Evolutionary conservation across 2,888 invertebrate genomes (phyloP).

Genomic region (Drosophila infuscata): DNA sequence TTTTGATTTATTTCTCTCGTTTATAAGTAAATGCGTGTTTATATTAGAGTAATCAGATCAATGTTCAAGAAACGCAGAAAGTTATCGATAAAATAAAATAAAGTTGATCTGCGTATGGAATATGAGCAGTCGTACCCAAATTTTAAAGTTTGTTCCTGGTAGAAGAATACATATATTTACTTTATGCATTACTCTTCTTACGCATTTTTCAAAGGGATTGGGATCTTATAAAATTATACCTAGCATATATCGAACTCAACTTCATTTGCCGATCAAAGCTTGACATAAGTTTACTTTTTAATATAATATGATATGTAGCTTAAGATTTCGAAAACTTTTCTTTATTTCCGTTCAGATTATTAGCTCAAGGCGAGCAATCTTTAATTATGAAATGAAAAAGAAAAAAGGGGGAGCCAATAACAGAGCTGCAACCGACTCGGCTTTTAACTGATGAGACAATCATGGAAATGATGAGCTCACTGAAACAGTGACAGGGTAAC

Average conservation of each 20-base stretch:
- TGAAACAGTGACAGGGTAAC: background rate
- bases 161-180: background rate
- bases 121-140: no score
- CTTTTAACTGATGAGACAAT: slow-evolving; percentile 19
- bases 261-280: background rate
- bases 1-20: background rate
- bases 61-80: background rate
- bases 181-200: background rate
- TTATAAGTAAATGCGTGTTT: background rate
- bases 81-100: background rate
- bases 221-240: background rate
- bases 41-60: background rate
- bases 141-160: background rate
- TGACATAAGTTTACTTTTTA: background rate
- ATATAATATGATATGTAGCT: background rate
- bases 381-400: slow-evolving; percentile 29
- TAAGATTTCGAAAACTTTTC: background rate
- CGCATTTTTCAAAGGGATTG: background rate
- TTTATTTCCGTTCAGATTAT: background rate
- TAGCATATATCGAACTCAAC: background rate
- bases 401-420: slow-evolving; percentile 28
- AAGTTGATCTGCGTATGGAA: background rate
- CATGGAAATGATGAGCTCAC: background rate
- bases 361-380: slow-evolving; percentile 53
- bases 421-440: slow-evolving; percentile 14